These are phyloP conservation scores for Hyposoter didymator DNA, from an alignment of 2,888 invertebrate species.

Conservation along the genomic window DNA sequence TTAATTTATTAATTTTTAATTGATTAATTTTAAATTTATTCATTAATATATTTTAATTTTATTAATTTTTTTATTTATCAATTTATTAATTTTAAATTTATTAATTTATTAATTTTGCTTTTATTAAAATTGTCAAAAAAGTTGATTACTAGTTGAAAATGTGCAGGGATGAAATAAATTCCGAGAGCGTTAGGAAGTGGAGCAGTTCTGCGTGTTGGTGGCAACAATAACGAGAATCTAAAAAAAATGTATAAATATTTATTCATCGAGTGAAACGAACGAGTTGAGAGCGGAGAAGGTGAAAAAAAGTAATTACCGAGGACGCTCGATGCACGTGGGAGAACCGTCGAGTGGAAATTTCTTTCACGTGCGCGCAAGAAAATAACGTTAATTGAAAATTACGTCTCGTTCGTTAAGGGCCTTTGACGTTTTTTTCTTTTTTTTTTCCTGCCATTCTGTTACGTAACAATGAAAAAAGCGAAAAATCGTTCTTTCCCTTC, in stretches of 20 bases:
- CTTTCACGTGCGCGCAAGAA: neutral
- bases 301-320: constrained; percentile 3
- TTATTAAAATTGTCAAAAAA: too few relatives aligned
- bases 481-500: neutral
- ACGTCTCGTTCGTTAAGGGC: constrained; percentile 3
- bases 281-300: neutral
- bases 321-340: neutral
- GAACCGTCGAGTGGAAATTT: neutral
- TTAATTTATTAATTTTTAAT: too few relatives aligned
- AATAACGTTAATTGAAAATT: constrained; percentile 20
- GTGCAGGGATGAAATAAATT: neutral
- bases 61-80: too few relatives aligned
- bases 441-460: neutral
- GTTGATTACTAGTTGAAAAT: neutral
- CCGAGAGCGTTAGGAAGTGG: neutral
- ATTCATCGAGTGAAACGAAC: neutral
- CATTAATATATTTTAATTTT: too few relatives aligned
- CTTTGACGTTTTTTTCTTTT: neutral
- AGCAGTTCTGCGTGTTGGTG: too few relatives aligned
- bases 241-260: neutral
- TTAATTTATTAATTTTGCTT: too few relatives aligned
- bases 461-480: neutral
- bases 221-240: neutral
- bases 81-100: too few relatives aligned
- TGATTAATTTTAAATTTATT: too few relatives aligned